phyloP scores from a whole-genome alignment of 2,797 vertebrate genomes.

The Schizopygopsis pylzovi region DNA sequence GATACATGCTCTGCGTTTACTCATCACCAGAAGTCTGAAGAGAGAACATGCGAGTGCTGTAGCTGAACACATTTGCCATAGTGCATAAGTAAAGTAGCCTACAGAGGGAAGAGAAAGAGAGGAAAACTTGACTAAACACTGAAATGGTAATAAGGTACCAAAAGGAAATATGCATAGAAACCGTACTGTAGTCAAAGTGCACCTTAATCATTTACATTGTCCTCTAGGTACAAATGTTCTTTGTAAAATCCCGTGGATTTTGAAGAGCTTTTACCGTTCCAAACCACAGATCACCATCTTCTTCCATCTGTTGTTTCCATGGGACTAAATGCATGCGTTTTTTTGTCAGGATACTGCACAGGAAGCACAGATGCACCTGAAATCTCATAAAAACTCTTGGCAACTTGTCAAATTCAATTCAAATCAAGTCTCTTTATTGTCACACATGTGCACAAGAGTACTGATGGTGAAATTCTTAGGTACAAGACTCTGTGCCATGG shows the following conservation, averaged over 20 bases:
- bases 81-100: not conserved
- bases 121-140: conserved; percentile 10
- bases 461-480: no score
- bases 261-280: not conserved
- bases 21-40: not conserved
- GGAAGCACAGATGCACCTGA: not conserved
- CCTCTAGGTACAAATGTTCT: not conserved
- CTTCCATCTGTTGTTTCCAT: conserved; percentile 4
- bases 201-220: conserved; percentile 13
- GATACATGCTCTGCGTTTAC: not conserved
- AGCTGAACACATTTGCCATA: not conserved
- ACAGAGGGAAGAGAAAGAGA: not conserved
- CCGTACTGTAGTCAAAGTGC: not conserved
- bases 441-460: no score
- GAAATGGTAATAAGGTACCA: conserved; percentile 11
- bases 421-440: no score
- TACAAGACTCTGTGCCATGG: no score
- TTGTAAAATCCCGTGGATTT: not conserved
- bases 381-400: not conserved
- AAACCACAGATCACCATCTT: not conserved
- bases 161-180: conserved; percentile 8
- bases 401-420: not conserved
- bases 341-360: not conserved
- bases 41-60: conserved; percentile 1
- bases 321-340: not conserved